Conservation (phyloP, 2,888 invertebrate genomes). For the Proisotoma minuta region DNA sequence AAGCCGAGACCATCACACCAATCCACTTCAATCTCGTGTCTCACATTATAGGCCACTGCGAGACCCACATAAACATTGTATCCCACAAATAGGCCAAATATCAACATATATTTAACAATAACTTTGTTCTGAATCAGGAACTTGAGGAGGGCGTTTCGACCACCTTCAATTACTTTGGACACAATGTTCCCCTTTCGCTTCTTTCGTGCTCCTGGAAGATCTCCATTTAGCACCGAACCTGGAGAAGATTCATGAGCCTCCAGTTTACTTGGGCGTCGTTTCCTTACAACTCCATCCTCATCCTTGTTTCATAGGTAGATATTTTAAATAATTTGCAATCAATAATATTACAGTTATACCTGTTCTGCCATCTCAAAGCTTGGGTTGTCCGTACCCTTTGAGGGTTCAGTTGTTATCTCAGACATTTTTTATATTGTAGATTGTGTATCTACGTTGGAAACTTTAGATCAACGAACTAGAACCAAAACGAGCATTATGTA, state of each 20-base stretch:
- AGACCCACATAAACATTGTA: background rate
- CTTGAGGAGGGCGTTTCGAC: background rate
- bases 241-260: too few species aligned
- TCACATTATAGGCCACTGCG: constrained; percentile 25
- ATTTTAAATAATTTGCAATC: too few species aligned
- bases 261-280: too few species aligned
- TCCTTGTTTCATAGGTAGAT: too few species aligned
- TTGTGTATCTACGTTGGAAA: too few species aligned
- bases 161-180: constrained; percentile 1
- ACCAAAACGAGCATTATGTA: too few species aligned
- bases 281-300: too few species aligned
- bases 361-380: background rate
- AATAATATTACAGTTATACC: too few species aligned
- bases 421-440: too few species aligned
- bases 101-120: background rate
- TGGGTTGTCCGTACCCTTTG: background rate
- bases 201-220: background rate
- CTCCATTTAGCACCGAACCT: background rate
- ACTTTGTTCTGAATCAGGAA: background rate
- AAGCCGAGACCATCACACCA: constrained; percentile 69
- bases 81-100: background rate
- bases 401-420: too few species aligned
- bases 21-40: constrained; percentile 36
- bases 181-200: background rate
- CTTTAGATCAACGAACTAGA: too few species aligned